Evolutionary conservation across 2,113 vertebrate species (phyloP).

Genomic region (Myiozetetes cayanensis): DNA sequence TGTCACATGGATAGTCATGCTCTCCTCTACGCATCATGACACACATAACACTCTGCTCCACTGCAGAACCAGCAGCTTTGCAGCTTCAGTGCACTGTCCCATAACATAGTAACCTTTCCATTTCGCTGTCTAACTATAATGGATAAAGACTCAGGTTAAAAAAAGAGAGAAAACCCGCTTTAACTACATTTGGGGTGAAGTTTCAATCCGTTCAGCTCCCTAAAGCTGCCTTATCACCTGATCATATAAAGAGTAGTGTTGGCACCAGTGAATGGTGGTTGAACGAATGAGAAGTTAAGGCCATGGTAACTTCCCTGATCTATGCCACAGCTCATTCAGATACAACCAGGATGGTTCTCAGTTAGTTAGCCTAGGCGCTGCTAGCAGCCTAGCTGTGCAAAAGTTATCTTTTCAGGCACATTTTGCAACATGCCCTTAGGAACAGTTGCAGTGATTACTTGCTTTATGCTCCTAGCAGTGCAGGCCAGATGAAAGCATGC

Average conservation of each 20-base stretch:
- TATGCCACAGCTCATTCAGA: accelerated
- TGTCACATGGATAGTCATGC: not conserved
- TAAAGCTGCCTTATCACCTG: not conserved
- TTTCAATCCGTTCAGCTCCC: not conserved
- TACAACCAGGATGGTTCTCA: not conserved
- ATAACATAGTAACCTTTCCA: not conserved
- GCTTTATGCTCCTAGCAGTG: not conserved
- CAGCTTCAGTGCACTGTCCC: not conserved
- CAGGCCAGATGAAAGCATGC: not conserved
- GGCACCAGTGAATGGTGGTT: not conserved
- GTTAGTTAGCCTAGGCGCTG: not conserved
- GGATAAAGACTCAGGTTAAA: not conserved
- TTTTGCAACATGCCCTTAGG: not conserved
- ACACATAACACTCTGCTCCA: not conserved
- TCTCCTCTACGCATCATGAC: not conserved
- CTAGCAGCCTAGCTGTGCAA: not conserved
- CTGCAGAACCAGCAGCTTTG: not conserved
- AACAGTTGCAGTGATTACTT: not conserved
- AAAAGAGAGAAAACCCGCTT: not conserved
- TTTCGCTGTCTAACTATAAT: not conserved
- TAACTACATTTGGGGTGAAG: not conserved
- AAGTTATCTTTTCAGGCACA: not conserved
- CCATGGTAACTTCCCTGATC: not conserved
- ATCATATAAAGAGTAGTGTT: not conserved
- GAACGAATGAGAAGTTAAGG: not conserved